A percentile compares a stretch with the other conserved stretches of the same genome.
Conservation (phyloP, 2,888 invertebrate species). For the Phaonia tiefii region DNA sequence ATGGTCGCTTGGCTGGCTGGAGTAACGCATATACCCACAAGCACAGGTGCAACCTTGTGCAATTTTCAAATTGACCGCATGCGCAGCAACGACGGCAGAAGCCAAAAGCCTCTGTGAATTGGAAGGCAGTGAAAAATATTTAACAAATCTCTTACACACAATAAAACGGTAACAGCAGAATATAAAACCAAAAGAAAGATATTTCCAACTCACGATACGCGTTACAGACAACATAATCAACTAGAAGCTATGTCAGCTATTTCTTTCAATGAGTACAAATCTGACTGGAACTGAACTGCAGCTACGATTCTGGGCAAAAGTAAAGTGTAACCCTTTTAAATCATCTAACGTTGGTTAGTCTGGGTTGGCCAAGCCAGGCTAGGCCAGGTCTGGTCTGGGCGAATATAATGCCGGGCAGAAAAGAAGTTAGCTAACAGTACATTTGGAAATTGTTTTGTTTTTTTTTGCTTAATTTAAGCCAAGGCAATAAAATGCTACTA, state of each 20-base stretch:
- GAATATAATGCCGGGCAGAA: background rate
- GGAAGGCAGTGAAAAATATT: background rate
- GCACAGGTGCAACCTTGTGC: slow-evolving; percentile 67
- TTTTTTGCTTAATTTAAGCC: slow-evolving; percentile 24
- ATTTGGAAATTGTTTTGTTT: slow-evolving; percentile 20
- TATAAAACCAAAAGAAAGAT: background rate
- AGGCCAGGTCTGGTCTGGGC: background rate
- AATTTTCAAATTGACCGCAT: slow-evolving; percentile 65
- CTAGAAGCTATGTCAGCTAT: background rate
- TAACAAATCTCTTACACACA: background rate
- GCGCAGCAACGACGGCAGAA: slow-evolving; percentile 14
- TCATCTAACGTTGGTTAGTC: background rate
- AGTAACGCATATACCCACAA: slow-evolving; percentile 46
- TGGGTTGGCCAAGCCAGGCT: no score
- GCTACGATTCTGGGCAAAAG: slow-evolving; percentile 22
- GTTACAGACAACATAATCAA: background rate
- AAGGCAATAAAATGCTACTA: background rate
- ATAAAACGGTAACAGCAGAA: slow-evolving; percentile 17
- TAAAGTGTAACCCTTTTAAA: slow-evolving; percentile 22
- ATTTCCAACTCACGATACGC: background rate
- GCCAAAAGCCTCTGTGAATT: background rate
- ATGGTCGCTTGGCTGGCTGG: background rate
- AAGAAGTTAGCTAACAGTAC: slow-evolving; percentile 20
- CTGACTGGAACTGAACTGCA: slow-evolving; percentile 14
- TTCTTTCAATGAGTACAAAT: background rate